A percentile compares a stretch with the other conserved stretches of the same genome.
These are phyloP conservation scores for Labeo catla DNA, from an alignment of 2,113 vertebrate species.

Conservation along the genomic window DNA sequence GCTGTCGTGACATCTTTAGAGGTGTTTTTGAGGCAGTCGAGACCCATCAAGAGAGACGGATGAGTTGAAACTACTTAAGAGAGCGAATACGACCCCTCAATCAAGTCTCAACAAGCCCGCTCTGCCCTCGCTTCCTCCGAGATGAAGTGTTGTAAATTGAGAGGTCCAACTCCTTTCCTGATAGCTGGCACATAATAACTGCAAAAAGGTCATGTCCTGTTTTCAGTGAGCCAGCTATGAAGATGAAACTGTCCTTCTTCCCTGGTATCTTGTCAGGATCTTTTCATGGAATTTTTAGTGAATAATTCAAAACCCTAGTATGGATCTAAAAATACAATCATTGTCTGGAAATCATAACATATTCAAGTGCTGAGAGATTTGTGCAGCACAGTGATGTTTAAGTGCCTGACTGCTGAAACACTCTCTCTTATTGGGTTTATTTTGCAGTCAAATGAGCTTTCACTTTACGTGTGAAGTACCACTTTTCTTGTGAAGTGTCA, in stretches of 20 bases:
- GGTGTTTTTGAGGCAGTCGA: slow-evolving; percentile 62
- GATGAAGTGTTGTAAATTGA: slow-evolving; percentile 41
- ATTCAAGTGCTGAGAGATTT: neutral
- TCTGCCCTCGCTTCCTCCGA: slow-evolving; percentile 42
- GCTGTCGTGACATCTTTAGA: slow-evolving; percentile 63
- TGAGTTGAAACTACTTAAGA: slow-evolving; percentile 39
- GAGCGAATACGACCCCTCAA: slow-evolving; percentile 42
- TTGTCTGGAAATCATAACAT: slow-evolving; percentile 23
- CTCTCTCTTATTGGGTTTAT: slow-evolving; percentile 2
- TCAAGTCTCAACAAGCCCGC: slow-evolving; percentile 51
- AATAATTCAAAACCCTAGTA: slow-evolving; percentile 43
- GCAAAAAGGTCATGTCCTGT: slow-evolving; percentile 43
- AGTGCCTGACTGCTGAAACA: neutral
- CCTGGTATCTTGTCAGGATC: neutral
- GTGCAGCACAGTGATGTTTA: neutral
- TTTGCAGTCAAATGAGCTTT: neutral
- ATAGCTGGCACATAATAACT: slow-evolving; percentile 29
- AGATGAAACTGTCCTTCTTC: neutral
- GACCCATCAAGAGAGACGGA: slow-evolving; percentile 57
- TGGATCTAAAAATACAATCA: slow-evolving; percentile 22
- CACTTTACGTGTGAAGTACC: neutral
- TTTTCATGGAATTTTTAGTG: neutral
- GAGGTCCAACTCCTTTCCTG: slow-evolving; percentile 21
- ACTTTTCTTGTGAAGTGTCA: slow-evolving; percentile 16
- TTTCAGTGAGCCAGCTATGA: neutral